Conservation (phyloP, 2,888 invertebrate species). For the Lagria hirta region DNA sequence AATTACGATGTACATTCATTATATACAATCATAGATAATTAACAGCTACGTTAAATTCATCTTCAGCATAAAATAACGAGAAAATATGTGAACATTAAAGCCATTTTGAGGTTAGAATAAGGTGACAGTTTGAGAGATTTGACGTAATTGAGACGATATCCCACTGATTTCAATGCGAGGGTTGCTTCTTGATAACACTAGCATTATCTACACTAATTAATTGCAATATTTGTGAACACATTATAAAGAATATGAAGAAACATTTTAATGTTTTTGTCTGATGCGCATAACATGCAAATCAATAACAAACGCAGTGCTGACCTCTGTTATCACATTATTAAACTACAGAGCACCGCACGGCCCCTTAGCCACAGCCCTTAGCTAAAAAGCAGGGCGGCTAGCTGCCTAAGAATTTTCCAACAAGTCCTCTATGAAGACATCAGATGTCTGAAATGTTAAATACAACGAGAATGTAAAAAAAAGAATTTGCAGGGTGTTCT, state of each 20-base stretch:
- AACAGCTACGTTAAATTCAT: slow-evolving; percentile 15
- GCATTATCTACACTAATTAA: slow-evolving; percentile 20
- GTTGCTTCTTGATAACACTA: slow-evolving; percentile 5
- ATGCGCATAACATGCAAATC: slow-evolving; percentile 29
- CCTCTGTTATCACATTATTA: too few species aligned
- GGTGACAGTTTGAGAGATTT: slow-evolving; percentile 15
- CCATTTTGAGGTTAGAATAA: slow-evolving; percentile 31
- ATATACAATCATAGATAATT: too few species aligned
- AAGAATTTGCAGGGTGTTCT: too few species aligned
- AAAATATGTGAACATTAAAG: slow-evolving; percentile 25
- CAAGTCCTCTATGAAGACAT: too few species aligned
- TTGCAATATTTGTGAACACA: slow-evolving; percentile 11
- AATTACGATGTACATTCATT: too few species aligned
- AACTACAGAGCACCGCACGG: too few species aligned
- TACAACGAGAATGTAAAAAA: too few species aligned
- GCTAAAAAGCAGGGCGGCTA: too few species aligned
- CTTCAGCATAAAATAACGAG: slow-evolving; percentile 11
- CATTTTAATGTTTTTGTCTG: slow-evolving; percentile 22
- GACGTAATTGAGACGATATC: slow-evolving; percentile 16
- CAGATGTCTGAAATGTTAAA: too few species aligned
- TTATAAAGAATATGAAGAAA: slow-evolving; percentile 10
- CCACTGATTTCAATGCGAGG: slow-evolving; percentile 7
- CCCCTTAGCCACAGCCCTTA: too few species aligned
- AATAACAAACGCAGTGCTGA: slow-evolving; percentile 20
- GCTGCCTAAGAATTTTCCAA: too few species aligned